Evolutionary conservation across 2,888 invertebrate genomes (phyloP), one percentile per base, ranked within the genome.

Genomic region (Lithosia quadra): DNA sequence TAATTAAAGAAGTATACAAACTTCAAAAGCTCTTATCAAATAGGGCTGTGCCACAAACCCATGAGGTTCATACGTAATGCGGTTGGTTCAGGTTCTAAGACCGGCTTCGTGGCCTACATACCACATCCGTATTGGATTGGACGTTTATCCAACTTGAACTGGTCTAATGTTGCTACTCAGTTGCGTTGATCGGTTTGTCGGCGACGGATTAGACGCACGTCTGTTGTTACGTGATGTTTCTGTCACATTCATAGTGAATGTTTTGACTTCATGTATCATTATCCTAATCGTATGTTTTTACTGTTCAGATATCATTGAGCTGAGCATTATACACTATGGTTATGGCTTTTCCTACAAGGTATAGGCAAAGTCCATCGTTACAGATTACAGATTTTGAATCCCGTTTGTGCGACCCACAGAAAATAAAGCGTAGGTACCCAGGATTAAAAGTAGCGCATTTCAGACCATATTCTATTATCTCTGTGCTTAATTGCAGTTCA

Each of bases 71-170:
- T 18, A 67, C 63, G 55, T 69, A 67, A 64, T 43, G n/a, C 36
- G 18, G 36, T 65, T 67, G 68, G 68, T 69, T 67, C 66, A 69
- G 70, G 61, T 71, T 63, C 60, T 72, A 67, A 78, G 72, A 71
- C 81, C 68, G 72, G 77, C 77, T 70, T 60, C 49, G 65, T 71
- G 81, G 73, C 80, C 80, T 65, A 80, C 81, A 80, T 80, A 75
- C 73, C 7, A 73, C 74, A 77, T 80, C 80, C 80, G 80, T 73
- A 73, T 80, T 78, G 70, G 71, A 71, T 80, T 80, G 73, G 71
- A 77, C 70, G 74, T 80, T 76, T 78, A 78, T 78, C 75, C 72
- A 76, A 79, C 65, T 55, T 67, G 71, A 78, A 77, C 77, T 76
- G 68, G 78, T 76, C 69, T 63, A 61, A 74, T 57, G 53, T 76